Base-by-base conservation (phyloP, 1,140 invertebrate species). In the Drosophila navojoa region DNA sequence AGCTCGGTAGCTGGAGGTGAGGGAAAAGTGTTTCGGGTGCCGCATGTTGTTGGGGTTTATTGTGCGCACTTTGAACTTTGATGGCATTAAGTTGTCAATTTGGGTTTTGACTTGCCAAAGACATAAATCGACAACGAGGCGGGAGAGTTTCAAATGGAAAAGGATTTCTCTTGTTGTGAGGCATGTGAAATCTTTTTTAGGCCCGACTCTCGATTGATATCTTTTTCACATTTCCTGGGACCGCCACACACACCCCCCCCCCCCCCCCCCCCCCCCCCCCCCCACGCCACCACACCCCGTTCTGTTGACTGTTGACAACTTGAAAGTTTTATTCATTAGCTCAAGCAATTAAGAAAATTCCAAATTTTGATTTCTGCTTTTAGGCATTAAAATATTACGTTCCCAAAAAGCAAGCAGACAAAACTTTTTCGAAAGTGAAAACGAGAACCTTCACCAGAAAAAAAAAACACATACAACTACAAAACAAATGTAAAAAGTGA, bases 81-180 rank as follows among this genome's bases (percentile, higher is more conserved):
- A 77, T 69, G 84, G 84, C 84, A 89, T 89, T 89, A 87, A 89
- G 84, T 79, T 82, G 84, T 87, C 82, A 89, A 79, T 87, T 86
- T 87, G 78, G 67, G 81, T 81, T 86, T 72, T 82, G 80, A 82
- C 79, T 81, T 73, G 50, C 59, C 19, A 50, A 69, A 54, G 58
- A 64, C 69, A 76, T 71, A 66, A 66, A 76, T 59, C 47, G 74
- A 35, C 32, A 71, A 7, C 60, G 38, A 62, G 50, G 22, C 59
- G 44, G 15, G n/a, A 44, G 44, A 62, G 55, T 70, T 58, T 74
- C 62, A 19, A 62, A 73, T 55, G 68, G 57, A 61, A 71, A 76
- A 71, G 69, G 71, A 66, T 75, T 75, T 75, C 61, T 61, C 71
- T 52, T 55, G 32, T 53, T 49, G 32, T 47, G 19, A 22, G 22